Percentiles rank a stretch among this genome's conserved stretches.
Evolutionary conservation across 1,140 invertebrate genomes (phyloP).

Genomic region (Drosophila pruinosa): DNA sequence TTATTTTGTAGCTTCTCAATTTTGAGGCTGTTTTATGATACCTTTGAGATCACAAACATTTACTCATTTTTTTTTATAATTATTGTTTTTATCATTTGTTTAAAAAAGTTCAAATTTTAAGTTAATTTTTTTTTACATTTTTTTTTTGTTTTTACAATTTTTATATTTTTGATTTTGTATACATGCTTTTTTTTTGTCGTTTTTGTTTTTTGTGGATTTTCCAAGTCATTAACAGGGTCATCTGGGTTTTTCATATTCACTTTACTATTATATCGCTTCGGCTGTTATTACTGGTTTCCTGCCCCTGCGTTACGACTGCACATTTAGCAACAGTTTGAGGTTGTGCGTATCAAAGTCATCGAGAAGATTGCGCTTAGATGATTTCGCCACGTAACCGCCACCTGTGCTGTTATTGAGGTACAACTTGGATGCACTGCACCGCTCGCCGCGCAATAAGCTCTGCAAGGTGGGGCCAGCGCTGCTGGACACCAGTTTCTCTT

Average conservation of each 20-base stretch:
- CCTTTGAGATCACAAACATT: slow-evolving; percentile 82
- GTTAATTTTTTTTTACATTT: slow-evolving; percentile 51
- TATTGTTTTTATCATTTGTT: slow-evolving; percentile 50
- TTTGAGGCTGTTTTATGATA: slow-evolving; percentile 74
- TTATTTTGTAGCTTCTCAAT: slow-evolving; percentile 63
- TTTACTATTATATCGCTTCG: slow-evolving; percentile 21
- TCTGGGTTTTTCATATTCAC: slow-evolving; percentile 58
- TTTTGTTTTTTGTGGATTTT: slow-evolving; percentile 37
- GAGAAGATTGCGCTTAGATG: slow-evolving; percentile 79
- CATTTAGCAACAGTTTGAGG: slow-evolving; percentile 84
- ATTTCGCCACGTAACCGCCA: slow-evolving; percentile 51
- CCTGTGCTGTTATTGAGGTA: slow-evolving; percentile 5
- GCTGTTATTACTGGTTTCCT: slow-evolving; percentile 23
- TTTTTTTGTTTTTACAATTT: slow-evolving; percentile 63
- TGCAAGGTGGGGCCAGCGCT: slow-evolving; percentile 68
- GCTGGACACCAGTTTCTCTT: slow-evolving; percentile 62
- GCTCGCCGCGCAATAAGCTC: slow-evolving; percentile 46
- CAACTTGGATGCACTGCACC: slow-evolving; percentile 37
- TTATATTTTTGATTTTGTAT: slow-evolving; percentile 61
- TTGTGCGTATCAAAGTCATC: slow-evolving; percentile 83
- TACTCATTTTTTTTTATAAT: slow-evolving; percentile 51
- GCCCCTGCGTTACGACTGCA: slow-evolving; percentile 83
- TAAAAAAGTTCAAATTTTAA: slow-evolving; percentile 76
- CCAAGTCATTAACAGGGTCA: slow-evolving; percentile 61
- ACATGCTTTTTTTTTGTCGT: slow-evolving; percentile 38